Base-by-base conservation (phyloP, 2,113 vertebrate species). In the Petromus typicus region DNA sequence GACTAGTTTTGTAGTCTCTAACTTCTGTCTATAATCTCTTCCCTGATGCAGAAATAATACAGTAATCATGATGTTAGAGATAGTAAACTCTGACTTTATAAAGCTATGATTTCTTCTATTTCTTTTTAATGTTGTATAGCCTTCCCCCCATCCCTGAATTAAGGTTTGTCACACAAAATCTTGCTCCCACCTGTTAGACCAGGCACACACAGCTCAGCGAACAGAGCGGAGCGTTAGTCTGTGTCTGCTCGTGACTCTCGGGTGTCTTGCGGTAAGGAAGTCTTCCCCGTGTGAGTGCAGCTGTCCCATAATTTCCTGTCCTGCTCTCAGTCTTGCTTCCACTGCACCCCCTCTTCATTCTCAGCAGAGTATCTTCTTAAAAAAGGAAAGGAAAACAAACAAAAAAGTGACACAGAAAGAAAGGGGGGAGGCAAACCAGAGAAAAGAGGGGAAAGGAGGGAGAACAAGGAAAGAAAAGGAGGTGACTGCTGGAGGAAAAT, bases 11-110 rank as follows among this genome's bases (percentile, higher is more conserved):
- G 11, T 54, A 64, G 18, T 59, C 90, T 95, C 40, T 75, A 76
- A 45, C 32, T 84, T 84, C 90, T 71, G 13, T 51, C 23, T 79
- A 57, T 54, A 93, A 84, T 8, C 17, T 69, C 2, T 48, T 87
- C 57, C 80, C 12, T 89, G 34, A 32, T 86, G 13, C 17, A 86
- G 12, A 95, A 84, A 79, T 83, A 93, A 79, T 95, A 84, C 56
- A 91, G 86, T 59, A 85, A 73, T 91, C 22, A 85, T 81, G 1
- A 3, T 57, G 51, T 87, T 89, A 66, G 37, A 89, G 79, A 88
- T 45, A 32, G 17, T 9, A 0, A 45, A 75, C 86, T 89, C 61
- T 96, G n/a, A 43, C 56, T 79, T 93, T 83, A 5, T 51, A 90
- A 75, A 93, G 57, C 30, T 57, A 0, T 66, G n/a, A 23, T 8